These are phyloP conservation scores for Limulus polyphemus DNA, from an alignment of 2,888 invertebrate genomes.

Conservation along the genomic window DNA sequence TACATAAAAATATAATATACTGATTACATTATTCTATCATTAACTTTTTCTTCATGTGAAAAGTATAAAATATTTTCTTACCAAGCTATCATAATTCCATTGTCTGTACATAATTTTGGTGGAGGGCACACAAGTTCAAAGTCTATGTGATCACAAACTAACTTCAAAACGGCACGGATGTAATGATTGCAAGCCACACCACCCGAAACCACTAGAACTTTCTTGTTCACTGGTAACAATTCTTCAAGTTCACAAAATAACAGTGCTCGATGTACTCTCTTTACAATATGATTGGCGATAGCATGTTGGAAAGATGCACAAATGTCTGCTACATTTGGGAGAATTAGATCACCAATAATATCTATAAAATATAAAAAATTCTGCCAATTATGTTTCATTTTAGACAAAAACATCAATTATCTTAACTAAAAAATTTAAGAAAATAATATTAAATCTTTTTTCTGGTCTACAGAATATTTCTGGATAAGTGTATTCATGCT, in stretches of 20 bases:
- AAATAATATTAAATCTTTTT: no score
- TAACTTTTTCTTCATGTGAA: no score
- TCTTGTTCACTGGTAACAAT: slow-evolving; percentile 44
- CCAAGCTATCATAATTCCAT: slow-evolving; percentile 98
- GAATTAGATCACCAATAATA: slow-evolving; percentile 21
- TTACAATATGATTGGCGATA: slow-evolving; percentile 61
- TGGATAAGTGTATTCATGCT: no score
- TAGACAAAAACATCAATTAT: no score
- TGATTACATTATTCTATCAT: no score
- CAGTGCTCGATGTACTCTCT: slow-evolving; percentile 70
- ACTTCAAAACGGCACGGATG: slow-evolving; percentile 54
- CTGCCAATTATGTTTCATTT: no score
- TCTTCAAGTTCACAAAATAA: slow-evolving; percentile 51
- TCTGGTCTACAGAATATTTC: no score
- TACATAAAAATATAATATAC: no score
- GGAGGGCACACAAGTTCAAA: slow-evolving; percentile 57
- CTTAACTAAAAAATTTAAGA: no score
- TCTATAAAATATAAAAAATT: slow-evolving; percentile 9
- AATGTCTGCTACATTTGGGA: slow-evolving; percentile 45
- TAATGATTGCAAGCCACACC: slow-evolving; percentile 90
- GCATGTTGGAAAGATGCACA: slow-evolving; percentile 72
- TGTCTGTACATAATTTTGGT: slow-evolving; percentile 80
- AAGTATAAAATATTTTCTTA: slow-evolving; percentile 4
- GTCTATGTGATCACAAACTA: slow-evolving; percentile 51
- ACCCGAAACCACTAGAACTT: slow-evolving; percentile 61